Evolutionary conservation across 2,888 invertebrate genomes (phyloP), one percentile per base, ranked within the genome.

Genomic region (Silvanus unidentatus): DNA sequence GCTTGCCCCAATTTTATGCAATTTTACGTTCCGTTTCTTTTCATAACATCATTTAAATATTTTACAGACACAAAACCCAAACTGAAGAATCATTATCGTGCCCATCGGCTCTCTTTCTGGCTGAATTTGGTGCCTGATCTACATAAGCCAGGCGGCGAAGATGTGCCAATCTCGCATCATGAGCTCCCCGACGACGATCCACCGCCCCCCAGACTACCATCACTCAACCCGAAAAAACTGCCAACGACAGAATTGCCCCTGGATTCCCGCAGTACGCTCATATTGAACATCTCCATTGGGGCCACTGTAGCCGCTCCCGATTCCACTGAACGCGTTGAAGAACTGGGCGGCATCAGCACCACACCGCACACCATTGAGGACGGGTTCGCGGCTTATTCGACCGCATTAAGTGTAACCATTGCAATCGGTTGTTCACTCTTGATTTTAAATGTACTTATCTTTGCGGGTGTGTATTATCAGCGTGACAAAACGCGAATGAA

Each of bases 391-490:
- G 88, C 90, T 1, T 93, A 93, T 63, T 90, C 90, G 0, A 92
- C 93, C 2, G 93, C 93, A 1, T 73, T 94, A 10, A 91, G 91
- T 69, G 91, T 93, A 0, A 94, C 93, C 12, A 92, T 96, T 58
- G 95, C 94, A 39, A 93, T 96, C 53, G 96, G 96, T 30, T 93
- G 94, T 65, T 92, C 92, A 2, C 73, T 96, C 47, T 77, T 96
- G 14, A 91, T 95, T 60, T 75, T 96, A 2, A 96, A 96, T 67
- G 89, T 95, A 37, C 75, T 95, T 16, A 92, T 96, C 64, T 95
- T 95, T 66, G 94, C 94, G 42, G 94, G 92, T 2, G 91, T 95
- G 1, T 95, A 94, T 69, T 95, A 95, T 66, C 94, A 95, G 65
- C 77, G 90, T 42, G 90, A 90, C 65, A 90, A 90, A 69, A 86